These are phyloP conservation scores for Zosterops lateralis DNA, from an alignment of 2,113 vertebrate species.

Conservation along the genomic window DNA sequence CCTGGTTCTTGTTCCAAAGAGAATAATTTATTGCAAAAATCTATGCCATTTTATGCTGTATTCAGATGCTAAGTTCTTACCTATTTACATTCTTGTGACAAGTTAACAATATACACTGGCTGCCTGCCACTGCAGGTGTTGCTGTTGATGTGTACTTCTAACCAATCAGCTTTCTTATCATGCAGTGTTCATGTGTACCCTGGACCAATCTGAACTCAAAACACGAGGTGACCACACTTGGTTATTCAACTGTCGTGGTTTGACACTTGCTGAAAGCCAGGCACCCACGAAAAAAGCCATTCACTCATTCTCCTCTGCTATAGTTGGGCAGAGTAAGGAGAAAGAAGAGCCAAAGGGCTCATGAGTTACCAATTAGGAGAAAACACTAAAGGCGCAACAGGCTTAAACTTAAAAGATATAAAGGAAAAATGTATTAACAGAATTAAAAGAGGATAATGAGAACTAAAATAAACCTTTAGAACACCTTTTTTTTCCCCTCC, in stretches of 20 bases:
- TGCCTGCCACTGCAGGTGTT: background rate
- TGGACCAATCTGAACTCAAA: background rate
- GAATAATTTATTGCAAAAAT: background rate
- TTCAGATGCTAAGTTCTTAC: background rate
- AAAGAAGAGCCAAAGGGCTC: background rate
- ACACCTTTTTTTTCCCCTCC: background rate
- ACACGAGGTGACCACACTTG: background rate
- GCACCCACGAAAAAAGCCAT: background rate
- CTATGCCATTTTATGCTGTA: background rate
- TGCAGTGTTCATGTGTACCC: background rate
- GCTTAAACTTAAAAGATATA: background rate
- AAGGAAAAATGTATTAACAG: background rate
- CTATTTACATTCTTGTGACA: background rate
- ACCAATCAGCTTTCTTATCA: background rate
- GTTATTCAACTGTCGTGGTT: background rate
- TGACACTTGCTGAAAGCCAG: background rate
- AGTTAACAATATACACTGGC: background rate
- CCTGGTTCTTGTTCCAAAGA: background rate
- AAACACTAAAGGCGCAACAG: background rate
- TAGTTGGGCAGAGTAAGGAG: background rate
- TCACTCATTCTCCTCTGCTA: background rate
- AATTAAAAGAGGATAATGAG: background rate
- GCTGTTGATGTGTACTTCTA: background rate
- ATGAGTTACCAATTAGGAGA: background rate
- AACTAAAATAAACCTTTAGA: background rate